Conservation (phyloP, 2,797 vertebrate species). For the Eulemur rubriventer region DNA sequence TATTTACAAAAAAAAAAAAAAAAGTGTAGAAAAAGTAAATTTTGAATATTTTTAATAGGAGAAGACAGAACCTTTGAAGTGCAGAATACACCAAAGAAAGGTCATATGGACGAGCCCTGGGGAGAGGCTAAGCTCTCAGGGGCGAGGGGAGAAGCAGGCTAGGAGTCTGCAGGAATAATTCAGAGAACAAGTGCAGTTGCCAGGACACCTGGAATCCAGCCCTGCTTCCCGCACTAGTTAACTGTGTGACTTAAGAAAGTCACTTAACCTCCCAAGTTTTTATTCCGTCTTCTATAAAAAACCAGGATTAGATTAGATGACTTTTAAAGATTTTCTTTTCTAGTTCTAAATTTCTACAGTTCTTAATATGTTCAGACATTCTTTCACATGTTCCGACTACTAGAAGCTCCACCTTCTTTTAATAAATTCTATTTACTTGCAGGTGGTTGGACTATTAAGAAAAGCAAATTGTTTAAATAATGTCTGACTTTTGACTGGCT, state of each 20-base stretch:
- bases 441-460: constrained; percentile 78
- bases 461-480: constrained; percentile 80
- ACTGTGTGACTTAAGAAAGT: constrained; percentile 16
- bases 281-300: constrained; percentile 41
- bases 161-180: fast-evolving
- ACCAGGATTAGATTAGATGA: constrained; percentile 59
- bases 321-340: constrained; percentile 47
- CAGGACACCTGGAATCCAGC: not conserved
- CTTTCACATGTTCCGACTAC: not conserved
- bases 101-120: fast-evolving
- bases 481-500: constrained; percentile 75
- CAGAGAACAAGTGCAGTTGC: fast-evolving
- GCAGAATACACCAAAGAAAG: not conserved
- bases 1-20: not conserved
- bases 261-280: constrained; percentile 47
- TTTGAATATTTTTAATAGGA: not conserved
- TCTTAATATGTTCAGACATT: constrained; percentile 56
- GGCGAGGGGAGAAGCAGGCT: fast-evolving
- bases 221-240: not conserved
- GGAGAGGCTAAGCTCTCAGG: not conserved
- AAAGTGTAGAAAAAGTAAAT: not conserved
- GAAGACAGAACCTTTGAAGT: not conserved
- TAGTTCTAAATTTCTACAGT: constrained; percentile 54
- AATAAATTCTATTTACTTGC: constrained; percentile 80
- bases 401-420: constrained; percentile 72